Base-by-base conservation (phyloP, 2,797 vertebrate species). In the Spondyliosoma cantharus region DNA sequence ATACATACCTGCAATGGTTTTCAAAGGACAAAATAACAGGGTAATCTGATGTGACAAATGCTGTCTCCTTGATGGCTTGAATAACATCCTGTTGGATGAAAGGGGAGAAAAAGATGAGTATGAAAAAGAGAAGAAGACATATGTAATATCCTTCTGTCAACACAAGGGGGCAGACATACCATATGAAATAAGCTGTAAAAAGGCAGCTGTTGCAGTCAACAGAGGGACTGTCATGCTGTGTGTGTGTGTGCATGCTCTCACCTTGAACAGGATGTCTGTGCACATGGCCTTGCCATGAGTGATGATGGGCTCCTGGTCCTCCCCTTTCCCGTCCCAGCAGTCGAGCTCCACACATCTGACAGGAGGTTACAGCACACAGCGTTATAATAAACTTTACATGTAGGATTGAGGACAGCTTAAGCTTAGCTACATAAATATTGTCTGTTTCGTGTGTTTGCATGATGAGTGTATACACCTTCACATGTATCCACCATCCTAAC, bases 231-330 rank as follows among this genome's bases (percentile, higher is more conserved):
- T 20, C 7, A 37, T 17, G 15, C 62, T 32, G 19, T 46, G 25
- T 53, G 59, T 12, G 27, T 22, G 45, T 43, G 48, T 46, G 43
- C 78, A 63, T 42, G 37, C 53, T 24, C 19, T 92, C 88, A 98
- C 98, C 96, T 99, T 99, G 90, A 99, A 99, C 72, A 99, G 96
- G 85, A 99, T 99, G 85, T 99, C 98, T 25, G 98, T 99, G 89
- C 98, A 99, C 98, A 99, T 99, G 64, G 98, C 98, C 92, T 99
- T 99, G 37, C 98, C 98, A 1, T 99, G 98, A 0, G 98, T 99
- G 86, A 99, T 99, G 89, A 99, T 99, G 0, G 98, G 98, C 61
- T 99, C 98, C 85, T 99, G 98, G 84, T 99, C 98, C 92, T 99
- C 98, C 69, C 98, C 96, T 96, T 99, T 99, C 27, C 98, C 98